Evolutionary conservation across 2,888 invertebrate species (phyloP), one percentile per base, ranked within the genome.

Genomic region (Rhagium mordax): DNA sequence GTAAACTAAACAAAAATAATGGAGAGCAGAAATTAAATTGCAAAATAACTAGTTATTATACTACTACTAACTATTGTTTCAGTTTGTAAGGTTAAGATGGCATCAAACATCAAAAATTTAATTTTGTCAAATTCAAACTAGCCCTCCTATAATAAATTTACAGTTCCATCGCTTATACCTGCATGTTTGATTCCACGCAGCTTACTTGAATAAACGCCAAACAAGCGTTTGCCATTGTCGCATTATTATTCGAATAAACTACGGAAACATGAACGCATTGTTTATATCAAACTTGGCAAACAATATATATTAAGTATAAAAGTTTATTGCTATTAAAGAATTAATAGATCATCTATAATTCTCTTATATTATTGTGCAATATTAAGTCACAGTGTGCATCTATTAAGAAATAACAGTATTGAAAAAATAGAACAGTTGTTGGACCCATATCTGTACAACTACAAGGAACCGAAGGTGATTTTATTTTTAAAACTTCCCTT

Each of bases 391-490:
- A 76, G 71, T 68, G 76, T 77, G 77, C 77, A 66, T 68, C 70
- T 74, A 62, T 59, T 59, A 73, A 47, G 57, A 73, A 72, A 59
- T 48, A 62, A 68, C 59, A 60, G 59, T 66, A 68, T 76, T 74
- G 75, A 74, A 81, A 81, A 81, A 80, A 81, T 81, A 81, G 81
- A 81, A 81, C 76, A 81, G 79, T 79, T 74, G 77, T 81, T 81
- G 81, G 81, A 81, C 81, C 81, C 81, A 76, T 78, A 75, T 79
- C 79, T 81, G 79, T 81, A 76, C 79, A 79, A 74, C 75, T 79
- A 78, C 71, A 60, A 68, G 65, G 67, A 64, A 60, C 67, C 27
- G 70, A 61, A 47, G 62, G 47, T 6, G 41, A 15, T n/a, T 65
- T 27, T 20, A 7, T 15, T 18, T 59, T 29, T 33, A 29, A 59